Base-by-base conservation (phyloP, 2,888 invertebrate genomes). In the Minunthozetes semirufus region DNA sequence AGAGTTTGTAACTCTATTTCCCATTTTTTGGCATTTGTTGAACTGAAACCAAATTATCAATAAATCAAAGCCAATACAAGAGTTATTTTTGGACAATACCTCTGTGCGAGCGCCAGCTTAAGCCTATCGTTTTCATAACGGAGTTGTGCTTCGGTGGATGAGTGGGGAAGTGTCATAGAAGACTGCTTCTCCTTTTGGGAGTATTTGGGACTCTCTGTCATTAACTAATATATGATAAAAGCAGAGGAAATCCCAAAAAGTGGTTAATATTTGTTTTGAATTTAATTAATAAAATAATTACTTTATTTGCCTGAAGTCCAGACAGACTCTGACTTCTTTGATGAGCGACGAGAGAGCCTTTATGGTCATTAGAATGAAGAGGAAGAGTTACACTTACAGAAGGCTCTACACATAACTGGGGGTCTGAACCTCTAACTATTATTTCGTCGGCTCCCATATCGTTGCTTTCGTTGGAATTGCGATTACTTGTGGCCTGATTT, bases 1-100 rank as follows among this genome's bases (percentile, higher is more conserved):
- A 98, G 85, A 0, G 95, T 96, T 70, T 93, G 91, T 79, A 98
- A 86, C 84, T 98, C 97, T 59, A 96, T 90, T 86, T 97, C 97
- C 97, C 97, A 97, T 83, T 97, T 96, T 85, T 96, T 97, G 13
- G 96, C 96, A 85, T 97, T 97, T 56, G 95, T 93, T 71, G 96
- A 97, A 84, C 97, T 94, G 59, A 56, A 80, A 75, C 68, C 33
- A 77, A 59, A 71, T 53, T n/a, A 53, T 66, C 19, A 17, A 29
- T 61, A 61, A 33, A 13, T 56, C 8, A 56, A 8, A 22, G 53
- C 17, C 53, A 56, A 13, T 8, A 6, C 33, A 61, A 15, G 2
- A 3, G 29, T 13, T 17, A 33, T 13, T 33, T 27, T 33, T 1
- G 17, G 61, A 15, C 33, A 84, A 82, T 80, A 94, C 94, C 94